phyloP scores from a whole-genome alignment of 1,140 invertebrate species.

The Cydia pomonella region DNA sequence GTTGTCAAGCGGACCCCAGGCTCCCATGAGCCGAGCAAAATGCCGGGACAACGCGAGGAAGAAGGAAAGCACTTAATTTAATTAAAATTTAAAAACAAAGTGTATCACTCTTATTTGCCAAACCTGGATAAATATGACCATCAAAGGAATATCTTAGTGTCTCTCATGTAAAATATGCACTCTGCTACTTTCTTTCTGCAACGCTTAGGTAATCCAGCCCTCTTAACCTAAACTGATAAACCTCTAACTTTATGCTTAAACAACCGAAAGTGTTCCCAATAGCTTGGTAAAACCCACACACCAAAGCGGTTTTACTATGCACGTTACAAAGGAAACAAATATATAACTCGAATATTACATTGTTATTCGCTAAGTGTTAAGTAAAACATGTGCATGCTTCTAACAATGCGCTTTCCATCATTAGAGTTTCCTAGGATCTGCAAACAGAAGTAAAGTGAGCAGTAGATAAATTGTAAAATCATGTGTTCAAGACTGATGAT shows the following conservation, averaged over 20 bases:
- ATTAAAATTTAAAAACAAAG: too few species aligned
- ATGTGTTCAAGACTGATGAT: too few species aligned
- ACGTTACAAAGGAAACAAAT: not conserved
- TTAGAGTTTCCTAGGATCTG: not conserved
- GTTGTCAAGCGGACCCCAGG: too few species aligned
- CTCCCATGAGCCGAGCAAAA: too few species aligned
- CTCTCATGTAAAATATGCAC: too few species aligned
- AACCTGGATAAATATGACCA: too few species aligned
- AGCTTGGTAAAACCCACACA: not conserved
- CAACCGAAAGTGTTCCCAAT: not conserved
- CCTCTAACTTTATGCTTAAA: not conserved
- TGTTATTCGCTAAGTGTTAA: not conserved
- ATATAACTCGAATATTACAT: not conserved
- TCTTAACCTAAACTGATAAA: not conserved
- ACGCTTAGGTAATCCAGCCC: not conserved
- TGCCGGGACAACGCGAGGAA: too few species aligned
- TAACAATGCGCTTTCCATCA: slow-evolving; percentile 14
- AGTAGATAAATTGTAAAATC: not conserved
- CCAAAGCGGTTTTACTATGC: not conserved
- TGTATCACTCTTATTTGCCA: too few species aligned
- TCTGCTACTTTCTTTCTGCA: too few species aligned
- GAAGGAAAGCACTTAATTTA: too few species aligned
- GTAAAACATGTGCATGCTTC: slow-evolving; percentile 1
- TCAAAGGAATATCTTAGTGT: too few species aligned
- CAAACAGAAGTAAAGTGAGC: not conserved